Conservation (phyloP, 2,113 vertebrate genomes). For the Pygoscelis adeliae region DNA sequence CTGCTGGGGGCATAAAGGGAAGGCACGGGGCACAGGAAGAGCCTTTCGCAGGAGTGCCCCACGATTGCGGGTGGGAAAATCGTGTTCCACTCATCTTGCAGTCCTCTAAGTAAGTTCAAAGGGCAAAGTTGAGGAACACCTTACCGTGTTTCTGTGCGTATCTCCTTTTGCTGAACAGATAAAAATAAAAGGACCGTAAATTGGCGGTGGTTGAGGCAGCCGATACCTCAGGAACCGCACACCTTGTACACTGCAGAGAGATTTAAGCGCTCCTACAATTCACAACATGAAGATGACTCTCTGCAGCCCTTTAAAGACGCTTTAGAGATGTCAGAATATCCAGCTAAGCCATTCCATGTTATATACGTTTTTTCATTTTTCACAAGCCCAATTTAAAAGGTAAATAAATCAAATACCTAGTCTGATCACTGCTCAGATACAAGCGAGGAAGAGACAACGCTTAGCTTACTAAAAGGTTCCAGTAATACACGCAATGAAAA, state of each 20-base stretch:
- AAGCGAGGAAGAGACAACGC: fast-evolving
- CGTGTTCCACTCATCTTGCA: not conserved
- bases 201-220: not conserved
- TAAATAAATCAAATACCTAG: not conserved
- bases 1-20: not conserved
- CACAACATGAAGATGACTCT: no score
- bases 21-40: not conserved
- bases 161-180: not conserved
- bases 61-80: fast-evolving
- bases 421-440: not conserved
- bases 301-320: not conserved
- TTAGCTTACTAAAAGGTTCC: not conserved
- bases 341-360: not conserved
- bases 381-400: not conserved
- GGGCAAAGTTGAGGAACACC: not conserved
- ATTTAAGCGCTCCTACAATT: not conserved
- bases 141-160: fast-evolving
- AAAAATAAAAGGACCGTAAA: not conserved
- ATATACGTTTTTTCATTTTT: not conserved
- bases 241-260: not conserved
- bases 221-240: fast-evolving
- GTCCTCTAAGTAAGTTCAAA: not conserved
- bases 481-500: not conserved
- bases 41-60: not conserved
- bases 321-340: not conserved